Base-by-base conservation (phyloP, 2,797 vertebrate genomes). In the Prunella strophiata region DNA sequence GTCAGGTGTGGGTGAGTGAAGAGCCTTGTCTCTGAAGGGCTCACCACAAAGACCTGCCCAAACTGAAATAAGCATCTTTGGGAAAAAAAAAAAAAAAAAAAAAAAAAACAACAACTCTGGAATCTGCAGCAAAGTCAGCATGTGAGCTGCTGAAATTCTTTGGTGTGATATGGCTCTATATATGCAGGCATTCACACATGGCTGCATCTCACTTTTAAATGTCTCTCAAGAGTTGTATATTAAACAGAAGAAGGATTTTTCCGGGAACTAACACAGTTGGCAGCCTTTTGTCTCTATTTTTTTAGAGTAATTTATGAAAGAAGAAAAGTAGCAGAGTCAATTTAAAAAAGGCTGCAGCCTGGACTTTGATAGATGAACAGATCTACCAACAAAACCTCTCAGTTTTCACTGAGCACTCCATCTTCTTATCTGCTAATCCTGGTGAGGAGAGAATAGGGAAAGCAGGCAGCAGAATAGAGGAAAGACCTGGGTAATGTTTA, bases 291-390 rank as follows among this genome's bases (percentile, higher is more conserved):
- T 93, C 89, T 95, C 86, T 91, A 81, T 95, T 94, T 96, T 95
- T 94, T 94, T 43, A 89, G 86, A 93, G 89, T 88, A 96, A 96
- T 93, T 94, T 93, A 96, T 89, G 68, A 93, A 95, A 95, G 84
- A 67, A 83, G 71, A 80, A 85, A 85, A 89, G 81, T 23, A 96
- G 36, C 74, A 70, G 92, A 96, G 90, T 95, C 94, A 92, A 93
- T 96, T 96, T 96, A 50, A 66, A 78, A 92, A 84, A 70, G 73
- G 79, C 86, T 96, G 79, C 79, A 93, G 87, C 51, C 66, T 88
- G 88, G 96, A 96, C 90, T 95, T 97, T 96, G 96, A 95, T 88
- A 95, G 93, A 96, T 94, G 96, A 94, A 75, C 81, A 91, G 81
- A 94, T 95, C 93, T 57, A 62, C 78, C 92, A 93, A 92, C 86